phyloP scores from a whole-genome alignment of 2,888 invertebrate genomes.

The Eurytoma californica region DNA sequence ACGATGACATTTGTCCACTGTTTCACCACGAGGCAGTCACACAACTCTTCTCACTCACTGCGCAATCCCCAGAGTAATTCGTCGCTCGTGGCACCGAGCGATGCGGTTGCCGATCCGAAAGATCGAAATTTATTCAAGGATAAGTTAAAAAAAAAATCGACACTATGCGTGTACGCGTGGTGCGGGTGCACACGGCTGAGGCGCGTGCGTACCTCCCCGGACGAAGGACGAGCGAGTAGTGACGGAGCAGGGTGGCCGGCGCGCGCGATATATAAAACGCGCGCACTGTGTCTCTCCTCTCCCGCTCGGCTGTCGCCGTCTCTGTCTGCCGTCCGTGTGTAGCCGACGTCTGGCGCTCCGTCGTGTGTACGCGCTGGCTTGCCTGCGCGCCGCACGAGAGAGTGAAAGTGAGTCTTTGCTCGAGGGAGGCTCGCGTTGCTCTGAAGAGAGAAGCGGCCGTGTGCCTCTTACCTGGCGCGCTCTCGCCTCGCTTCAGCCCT shows the following conservation, averaged over 20 bases:
- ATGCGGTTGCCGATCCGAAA: too few species aligned
- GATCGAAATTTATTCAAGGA: too few species aligned
- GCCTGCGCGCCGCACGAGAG: conserved; percentile 56
- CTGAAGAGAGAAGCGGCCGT: conserved; percentile 67
- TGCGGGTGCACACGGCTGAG: neutral
- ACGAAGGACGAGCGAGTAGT: conserved; percentile 50
- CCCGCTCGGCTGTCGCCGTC: neutral
- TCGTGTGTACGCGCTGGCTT: neutral
- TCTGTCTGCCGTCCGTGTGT: neutral
- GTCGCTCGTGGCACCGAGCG: too few species aligned
- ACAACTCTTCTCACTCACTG: neutral
- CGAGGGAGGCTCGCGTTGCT: conserved; percentile 75
- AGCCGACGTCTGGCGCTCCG: neutral
- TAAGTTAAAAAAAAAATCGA: neutral
- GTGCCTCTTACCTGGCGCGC: conserved; percentile 62
- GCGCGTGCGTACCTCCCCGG: conserved; percentile 39
- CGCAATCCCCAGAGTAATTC: too few species aligned
- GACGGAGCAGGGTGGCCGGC: conserved; percentile 49
- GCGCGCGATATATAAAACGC: conserved; percentile 52
- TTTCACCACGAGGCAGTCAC: conserved; percentile 24
- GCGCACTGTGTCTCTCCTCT: conserved; percentile 24
- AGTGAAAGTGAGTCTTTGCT: conserved; percentile 75
- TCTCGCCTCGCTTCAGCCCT: conserved; percentile 71
- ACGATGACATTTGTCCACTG: conserved; percentile 20
- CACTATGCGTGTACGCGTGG: neutral